Percentiles rank a stretch among this genome's conserved stretches.
These are phyloP conservation scores for Hydroisotoma schaefferi DNA, from an alignment of 2,888 invertebrate genomes.

Conservation along the genomic window DNA sequence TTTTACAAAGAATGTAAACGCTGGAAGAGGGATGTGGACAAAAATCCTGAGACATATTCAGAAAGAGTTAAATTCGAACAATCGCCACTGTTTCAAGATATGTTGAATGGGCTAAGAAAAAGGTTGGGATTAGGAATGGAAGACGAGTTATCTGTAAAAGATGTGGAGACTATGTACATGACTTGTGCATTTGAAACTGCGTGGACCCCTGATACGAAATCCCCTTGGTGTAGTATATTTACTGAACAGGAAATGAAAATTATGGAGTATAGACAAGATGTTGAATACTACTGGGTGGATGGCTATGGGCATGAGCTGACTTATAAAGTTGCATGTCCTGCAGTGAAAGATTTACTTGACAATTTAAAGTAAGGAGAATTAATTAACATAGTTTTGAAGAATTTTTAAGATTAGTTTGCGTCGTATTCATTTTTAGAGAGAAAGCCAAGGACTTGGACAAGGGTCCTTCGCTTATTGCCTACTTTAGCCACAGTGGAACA, in stretches of 20 bases:
- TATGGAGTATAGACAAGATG: slow-evolving; percentile 71
- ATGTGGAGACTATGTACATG: slow-evolving; percentile 50
- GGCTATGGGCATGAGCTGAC: slow-evolving; percentile 75
- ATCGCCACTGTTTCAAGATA: slow-evolving; percentile 21
- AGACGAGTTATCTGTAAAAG: slow-evolving; percentile 53
- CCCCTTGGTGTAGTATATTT: slow-evolving; percentile 78
- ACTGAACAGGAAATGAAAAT: slow-evolving; percentile 57
- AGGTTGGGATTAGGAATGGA: slow-evolving; percentile 59
- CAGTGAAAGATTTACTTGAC: slow-evolving; percentile 67
- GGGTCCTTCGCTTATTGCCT: slow-evolving; percentile 49
- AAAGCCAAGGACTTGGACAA: not conserved
- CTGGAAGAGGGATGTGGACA: slow-evolving; percentile 67
- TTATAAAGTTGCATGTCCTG: slow-evolving; percentile 70
- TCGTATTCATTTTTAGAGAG: not conserved
- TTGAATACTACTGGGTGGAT: slow-evolving; percentile 77
- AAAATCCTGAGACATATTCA: slow-evolving; percentile 47
- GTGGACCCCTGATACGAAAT: slow-evolving; percentile 62
- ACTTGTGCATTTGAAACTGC: slow-evolving; percentile 79
- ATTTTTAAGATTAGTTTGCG: not conserved
- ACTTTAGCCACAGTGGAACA: slow-evolving; percentile 81
- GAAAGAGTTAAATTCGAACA: slow-evolving; percentile 47
- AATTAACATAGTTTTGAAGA: not conserved
- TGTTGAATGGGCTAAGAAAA: slow-evolving; percentile 57
- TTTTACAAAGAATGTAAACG: slow-evolving; percentile 73
- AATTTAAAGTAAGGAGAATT: slow-evolving; percentile 61